Base-by-base conservation (phyloP, 2,888 invertebrate genomes). In the Apodemia mormo region DNA sequence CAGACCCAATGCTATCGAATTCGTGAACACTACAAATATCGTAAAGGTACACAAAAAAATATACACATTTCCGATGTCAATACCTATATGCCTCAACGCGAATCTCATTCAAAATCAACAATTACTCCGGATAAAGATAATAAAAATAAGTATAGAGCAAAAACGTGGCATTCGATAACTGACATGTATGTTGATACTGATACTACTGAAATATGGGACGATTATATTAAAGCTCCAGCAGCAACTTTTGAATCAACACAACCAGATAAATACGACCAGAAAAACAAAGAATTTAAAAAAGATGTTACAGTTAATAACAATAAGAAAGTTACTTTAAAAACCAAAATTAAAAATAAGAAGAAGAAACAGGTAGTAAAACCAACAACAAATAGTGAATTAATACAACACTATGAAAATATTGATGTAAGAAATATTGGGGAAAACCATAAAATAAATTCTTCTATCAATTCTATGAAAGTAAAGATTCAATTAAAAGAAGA, bases 151-250 rank as follows among this genome's bases (percentile, higher is more conserved):
- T 33, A 54, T 65, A 70, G 14, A 56, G 70, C 64, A 33, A 70
- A 71, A 68, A 70, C 72, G 29, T 76, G 76, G 76, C 49, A 75
- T 65, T 76, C 77, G 22, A 70, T 76, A 49, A 68, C 69, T 64
- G 30, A 75, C 40, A 70, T 73, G 45, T 76, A 76, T 67, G 76
- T 76, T 29, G 64, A 75, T 22, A n/a, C 43, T n/a, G 70, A 75
- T 52, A 76, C 72, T 30, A 74, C 74, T n/a, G 33, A 74, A 54
- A 61, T 74, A 68, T 74, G 73, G 72, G 68, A 71, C 33, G 64
- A 64, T 64, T 10, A 66, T 40, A 37, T 29, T n/a, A 52, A 69
- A 52, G 70, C 65, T 37, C 49, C 49, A 49, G 14, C 6, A 49
- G 4, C 49, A 49, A n/a, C 49, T 49, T 49, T 49, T 5, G 14